Conservation (phyloP, 2,797 vertebrate genomes). For the Alcedo atthis region DNA sequence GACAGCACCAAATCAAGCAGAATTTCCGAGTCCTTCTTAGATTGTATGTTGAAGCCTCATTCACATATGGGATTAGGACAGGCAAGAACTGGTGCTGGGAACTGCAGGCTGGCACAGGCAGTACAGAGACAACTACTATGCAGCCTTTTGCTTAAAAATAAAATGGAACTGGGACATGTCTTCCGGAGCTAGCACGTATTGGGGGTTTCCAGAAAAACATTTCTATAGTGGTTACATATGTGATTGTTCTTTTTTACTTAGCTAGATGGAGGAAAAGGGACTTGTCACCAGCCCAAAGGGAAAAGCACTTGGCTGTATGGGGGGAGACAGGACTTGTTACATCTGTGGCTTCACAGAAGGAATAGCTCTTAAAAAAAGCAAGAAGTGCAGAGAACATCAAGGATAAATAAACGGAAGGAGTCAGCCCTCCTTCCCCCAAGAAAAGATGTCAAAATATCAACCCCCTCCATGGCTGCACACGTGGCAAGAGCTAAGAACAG, state of each 20-base stretch:
- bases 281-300: constrained; percentile 35
- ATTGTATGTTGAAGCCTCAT: background rate
- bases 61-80: background rate
- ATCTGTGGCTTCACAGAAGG: constrained; percentile 50
- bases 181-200: background rate
- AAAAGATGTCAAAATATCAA: background rate
- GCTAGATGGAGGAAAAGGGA: constrained; percentile 1
- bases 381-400: background rate
- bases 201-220: constrained; percentile 33
- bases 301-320: constrained; percentile 27
- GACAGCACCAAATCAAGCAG: background rate
- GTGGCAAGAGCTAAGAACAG: background rate
- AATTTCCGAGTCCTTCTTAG: background rate
- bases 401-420: constrained; percentile 17
- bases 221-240: constrained; percentile 33
- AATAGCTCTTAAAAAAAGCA: background rate
- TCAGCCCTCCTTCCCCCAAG: background rate
- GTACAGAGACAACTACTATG: background rate
- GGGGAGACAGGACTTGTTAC: background rate
- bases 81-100: background rate
- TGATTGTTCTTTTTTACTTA: constrained; percentile 52
- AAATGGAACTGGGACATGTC: background rate
- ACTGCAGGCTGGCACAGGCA: background rate
- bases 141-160: constrained; percentile 14
- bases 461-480: background rate